Conservation (phyloP, 23 tunicate genomes). For the Oikopleura vanhoeffeni region DNA sequence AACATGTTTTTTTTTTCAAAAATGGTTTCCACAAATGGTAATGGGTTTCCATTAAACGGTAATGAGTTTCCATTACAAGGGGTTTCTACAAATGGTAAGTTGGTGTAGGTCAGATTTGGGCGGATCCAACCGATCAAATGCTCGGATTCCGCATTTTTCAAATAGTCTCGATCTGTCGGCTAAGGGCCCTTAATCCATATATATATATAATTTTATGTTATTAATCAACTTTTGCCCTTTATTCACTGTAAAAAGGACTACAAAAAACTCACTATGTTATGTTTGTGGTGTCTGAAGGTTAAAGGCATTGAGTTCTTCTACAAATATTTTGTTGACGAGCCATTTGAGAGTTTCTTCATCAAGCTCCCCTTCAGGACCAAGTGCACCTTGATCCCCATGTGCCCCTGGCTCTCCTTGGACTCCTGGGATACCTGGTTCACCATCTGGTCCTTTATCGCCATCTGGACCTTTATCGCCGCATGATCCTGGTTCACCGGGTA, state of each 20-base stretch:
- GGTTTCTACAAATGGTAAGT: too few species aligned
- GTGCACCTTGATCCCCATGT: not conserved
- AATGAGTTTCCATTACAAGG: too few species aligned
- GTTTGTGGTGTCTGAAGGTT: not conserved
- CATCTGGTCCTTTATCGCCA: not conserved
- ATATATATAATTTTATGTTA: too few species aligned
- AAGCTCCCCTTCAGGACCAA: not conserved
- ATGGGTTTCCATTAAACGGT: too few species aligned
- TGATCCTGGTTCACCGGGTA: not conserved
- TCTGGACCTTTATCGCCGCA: not conserved
- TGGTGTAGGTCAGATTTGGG: too few species aligned
- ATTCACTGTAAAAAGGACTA: not conserved
- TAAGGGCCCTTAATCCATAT: too few species aligned
- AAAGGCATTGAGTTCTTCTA: not conserved
- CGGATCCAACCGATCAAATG: too few species aligned
- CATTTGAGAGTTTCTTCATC: slow-evolving; percentile 11
- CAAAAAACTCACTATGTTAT: not conserved
- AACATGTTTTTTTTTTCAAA: too few species aligned
- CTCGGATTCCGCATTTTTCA: too few species aligned
- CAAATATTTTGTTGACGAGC: slow-evolving; percentile 10
- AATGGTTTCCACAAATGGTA: too few species aligned
- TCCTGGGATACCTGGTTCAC: not conserved
- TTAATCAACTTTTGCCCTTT: not conserved
- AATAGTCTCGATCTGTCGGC: too few species aligned
- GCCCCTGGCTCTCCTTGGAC: not conserved